Evolutionary conservation across 2,888 invertebrate genomes (phyloP).

Genomic region (Tiliacea citrago): DNA sequence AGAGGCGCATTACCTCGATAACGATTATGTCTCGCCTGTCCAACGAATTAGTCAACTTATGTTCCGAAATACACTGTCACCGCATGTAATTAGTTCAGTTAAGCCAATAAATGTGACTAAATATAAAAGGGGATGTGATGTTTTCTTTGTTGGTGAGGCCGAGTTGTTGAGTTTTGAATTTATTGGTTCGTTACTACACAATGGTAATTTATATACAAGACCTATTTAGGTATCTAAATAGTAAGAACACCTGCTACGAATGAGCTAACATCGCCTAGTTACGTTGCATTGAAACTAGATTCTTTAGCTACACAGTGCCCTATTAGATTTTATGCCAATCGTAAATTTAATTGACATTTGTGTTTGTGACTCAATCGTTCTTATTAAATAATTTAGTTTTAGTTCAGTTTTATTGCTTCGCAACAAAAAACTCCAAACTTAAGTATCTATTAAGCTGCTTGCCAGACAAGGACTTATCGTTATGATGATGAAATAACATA

Average conservation of each 20-base stretch:
- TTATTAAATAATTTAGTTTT: conserved; percentile 36
- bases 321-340: conserved; percentile 53
- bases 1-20: conserved; percentile 76
- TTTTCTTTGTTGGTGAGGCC: conserved; percentile 39
- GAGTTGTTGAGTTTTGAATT: conserved; percentile 33
- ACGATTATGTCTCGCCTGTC: conserved; percentile 75
- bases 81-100: conserved; percentile 76
- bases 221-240: conserved; percentile 27
- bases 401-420: conserved; percentile 38
- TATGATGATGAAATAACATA: conserved; percentile 62
- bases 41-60: conserved; percentile 76
- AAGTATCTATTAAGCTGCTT: conserved; percentile 46
- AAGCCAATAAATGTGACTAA: conserved; percentile 68
- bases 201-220: conserved; percentile 22
- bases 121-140: conserved; percentile 57
- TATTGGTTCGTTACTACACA: conserved; percentile 33
- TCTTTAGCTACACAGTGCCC: conserved; percentile 21
- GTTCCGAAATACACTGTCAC: conserved; percentile 77
- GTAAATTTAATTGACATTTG: conserved; percentile 46
- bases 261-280: conserved; percentile 46
- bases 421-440: conserved; percentile 35
- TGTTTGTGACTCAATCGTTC: conserved; percentile 47
- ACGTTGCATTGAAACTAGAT: conserved; percentile 38
- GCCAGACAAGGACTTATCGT: conserved; percentile 54
- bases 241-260: conserved; percentile 52